Evolutionary conservation across 2,888 invertebrate genomes (phyloP), one percentile per base, ranked within the genome.

Genomic region (Erebia aethiops): DNA sequence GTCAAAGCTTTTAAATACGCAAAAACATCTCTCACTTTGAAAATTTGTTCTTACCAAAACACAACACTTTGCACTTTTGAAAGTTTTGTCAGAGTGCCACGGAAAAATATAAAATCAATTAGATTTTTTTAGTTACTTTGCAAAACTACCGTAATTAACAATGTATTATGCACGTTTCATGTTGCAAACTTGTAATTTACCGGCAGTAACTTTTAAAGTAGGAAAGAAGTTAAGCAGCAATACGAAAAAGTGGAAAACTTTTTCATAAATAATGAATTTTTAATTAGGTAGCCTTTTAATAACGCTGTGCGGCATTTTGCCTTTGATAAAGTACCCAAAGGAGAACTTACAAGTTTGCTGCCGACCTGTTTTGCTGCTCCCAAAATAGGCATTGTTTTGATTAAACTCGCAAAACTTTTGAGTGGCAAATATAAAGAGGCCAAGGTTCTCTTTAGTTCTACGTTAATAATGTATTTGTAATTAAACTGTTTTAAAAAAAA

Each of bases 231-330:
- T 70, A 70, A 71, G 75, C 57, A 70, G 56, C 68, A 73, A 74
- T 76, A 75, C 71, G 68, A 71, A 74, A 75, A 62, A 71, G 75
- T 68, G 70, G 57, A 63, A 75, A 76, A 75, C 49, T 76, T 76
- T 75, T 73, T 70, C 67, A 71, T 70, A 72, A 75, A 76, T 76
- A 75, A 74, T 74, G 73, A 75, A 76, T 75, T 76, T 71, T 71
- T 74, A 76, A 76, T 76, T 75, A 74, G 73, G 70, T 75, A 75
- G 63, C 73, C 72, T 74, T 73, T 74, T 75, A 72, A 74, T 75
- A 70, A 73, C 67, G 72, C 71, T 65, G 61, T 58, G 70, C 72
- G 69, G 73, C 73, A 71, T 75, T 72, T 69, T 69, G 71, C 69
- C 69, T 75, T 75, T 74, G 74, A 75, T 72, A 67, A 70, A 74